Evolutionary conservation across 2,113 vertebrate species (phyloP).

Genomic region (Oncorhynchus nerka): DNA sequence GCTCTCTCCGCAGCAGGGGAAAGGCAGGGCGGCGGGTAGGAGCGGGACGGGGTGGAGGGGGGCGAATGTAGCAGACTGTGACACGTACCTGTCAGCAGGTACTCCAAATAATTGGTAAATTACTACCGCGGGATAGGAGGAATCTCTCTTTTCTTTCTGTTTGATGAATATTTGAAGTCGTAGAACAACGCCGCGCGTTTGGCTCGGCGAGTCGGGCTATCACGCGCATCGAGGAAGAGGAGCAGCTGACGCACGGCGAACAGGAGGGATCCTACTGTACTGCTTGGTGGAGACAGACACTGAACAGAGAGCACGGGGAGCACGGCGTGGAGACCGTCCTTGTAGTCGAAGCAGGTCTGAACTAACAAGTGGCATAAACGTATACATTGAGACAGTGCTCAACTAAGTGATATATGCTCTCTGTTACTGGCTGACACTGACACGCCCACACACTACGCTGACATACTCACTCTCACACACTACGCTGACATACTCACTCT

Average conservation of each 20-base stretch:
- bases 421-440: constrained; percentile 4
- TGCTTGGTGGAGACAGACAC: background rate
- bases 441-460: background rate
- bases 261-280: background rate
- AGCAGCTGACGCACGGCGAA: background rate
- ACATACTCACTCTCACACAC: constrained; percentile 4
- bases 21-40: constrained; percentile 29
- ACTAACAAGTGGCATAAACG: constrained; percentile 1
- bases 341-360: too few species aligned
- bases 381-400: background rate
- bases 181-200: constrained; percentile 32
- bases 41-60: constrained; percentile 43
- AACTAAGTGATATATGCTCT: background rate
- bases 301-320: too few species aligned
- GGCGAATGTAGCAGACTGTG: constrained; percentile 63
- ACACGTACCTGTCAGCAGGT: constrained; percentile 82
- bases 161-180: constrained; percentile 74
- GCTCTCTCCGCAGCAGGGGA: constrained; percentile 50
- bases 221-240: constrained; percentile 2
- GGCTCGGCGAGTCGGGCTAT: constrained; percentile 36
- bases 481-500: too few species aligned
- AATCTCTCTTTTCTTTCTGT: constrained; percentile 54
- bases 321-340: too few species aligned
- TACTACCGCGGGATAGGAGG: constrained; percentile 70
- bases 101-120: constrained; percentile 81